phyloP scores from a whole-genome alignment of 2,113 vertebrate species.

The Lathamus discolor region DNA sequence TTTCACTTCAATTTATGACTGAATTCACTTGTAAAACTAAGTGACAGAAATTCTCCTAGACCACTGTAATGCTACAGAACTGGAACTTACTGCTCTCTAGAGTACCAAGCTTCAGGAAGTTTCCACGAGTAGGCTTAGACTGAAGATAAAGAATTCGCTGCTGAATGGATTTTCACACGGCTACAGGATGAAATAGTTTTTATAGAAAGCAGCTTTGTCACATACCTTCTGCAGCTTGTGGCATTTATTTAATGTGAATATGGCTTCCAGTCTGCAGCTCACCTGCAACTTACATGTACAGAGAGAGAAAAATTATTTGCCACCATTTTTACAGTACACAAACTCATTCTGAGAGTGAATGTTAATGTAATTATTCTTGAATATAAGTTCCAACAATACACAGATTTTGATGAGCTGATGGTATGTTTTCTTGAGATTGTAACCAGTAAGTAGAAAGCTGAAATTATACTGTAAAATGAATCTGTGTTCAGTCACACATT shows the following conservation, averaged over 20 bases:
- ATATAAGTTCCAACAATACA: neutral
- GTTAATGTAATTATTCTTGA: neutral
- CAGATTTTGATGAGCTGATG: neutral
- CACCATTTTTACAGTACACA: neutral
- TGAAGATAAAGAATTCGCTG: neutral
- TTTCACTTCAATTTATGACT: neutral
- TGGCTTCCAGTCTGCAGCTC: neutral
- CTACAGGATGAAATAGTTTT: neutral
- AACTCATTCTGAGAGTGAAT: neutral
- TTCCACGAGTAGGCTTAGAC: neutral
- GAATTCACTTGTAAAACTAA: neutral
- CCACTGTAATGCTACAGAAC: fast-evolving
- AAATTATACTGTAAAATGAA: neutral
- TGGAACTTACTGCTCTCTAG: neutral
- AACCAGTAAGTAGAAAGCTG: neutral
- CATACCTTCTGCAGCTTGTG: neutral
- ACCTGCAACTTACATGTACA: neutral
- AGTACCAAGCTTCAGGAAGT: neutral
- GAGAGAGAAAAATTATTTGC: neutral
- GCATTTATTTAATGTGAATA: neutral
- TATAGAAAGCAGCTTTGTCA: neutral
- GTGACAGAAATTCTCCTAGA: neutral
- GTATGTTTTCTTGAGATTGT: neutral
- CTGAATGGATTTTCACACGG: neutral
- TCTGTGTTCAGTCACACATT: neutral